Base-by-base conservation (phyloP, 2,888 invertebrate genomes). In the Chorisops tibialis region DNA sequence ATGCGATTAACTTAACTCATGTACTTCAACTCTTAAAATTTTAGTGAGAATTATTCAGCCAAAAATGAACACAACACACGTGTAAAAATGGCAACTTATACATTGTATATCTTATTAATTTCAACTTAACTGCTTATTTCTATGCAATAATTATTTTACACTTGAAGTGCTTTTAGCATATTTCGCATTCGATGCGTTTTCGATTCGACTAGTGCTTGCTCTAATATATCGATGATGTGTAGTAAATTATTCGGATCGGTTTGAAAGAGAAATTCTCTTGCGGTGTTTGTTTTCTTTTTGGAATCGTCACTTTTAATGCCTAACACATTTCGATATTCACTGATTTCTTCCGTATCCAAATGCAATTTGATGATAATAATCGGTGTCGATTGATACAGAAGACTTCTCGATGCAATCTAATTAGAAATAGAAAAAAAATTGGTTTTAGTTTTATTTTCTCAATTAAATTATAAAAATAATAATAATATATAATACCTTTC, bases 211-310 rank as follows among this genome's bases (percentile, higher is more conserved):
- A 87, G 73, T 7, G 87, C 87, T 63, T 81, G 81, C 69, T 87
- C 87, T 51, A 87, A 73, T 5, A 81, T 81, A 72, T 82, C 80
- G 16, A 86, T 83, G 66, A 87, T 77, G 68, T 87, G 83, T 12
- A 82, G 67, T 50, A 87, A 76, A 71, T 85, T 86, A 48, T 80
- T 81, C 2, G 85, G 81, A 73, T 87, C 86, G 3, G 84, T 84
- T 71, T 83, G 82, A 14, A 83, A 73, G 2, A 82, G 66, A 39
- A 81, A 64, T 68, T 80, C 79, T 66, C 79, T 76, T 19, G 75
- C 74, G 60, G 77, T 75, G 4, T 71, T 68, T 3, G 70, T 68
- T 50, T 41, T 50, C 12, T 49, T 38, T 16, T 76, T 73, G 50
- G 74, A 73, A 38, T 71, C 69, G 19, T 74, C 69, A 3, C 65